Percentiles rank a stretch among this genome's conserved stretches.
phyloP scores from a whole-genome alignment of 2,113 vertebrate species.

The Haplotaxodon microlepis region DNA sequence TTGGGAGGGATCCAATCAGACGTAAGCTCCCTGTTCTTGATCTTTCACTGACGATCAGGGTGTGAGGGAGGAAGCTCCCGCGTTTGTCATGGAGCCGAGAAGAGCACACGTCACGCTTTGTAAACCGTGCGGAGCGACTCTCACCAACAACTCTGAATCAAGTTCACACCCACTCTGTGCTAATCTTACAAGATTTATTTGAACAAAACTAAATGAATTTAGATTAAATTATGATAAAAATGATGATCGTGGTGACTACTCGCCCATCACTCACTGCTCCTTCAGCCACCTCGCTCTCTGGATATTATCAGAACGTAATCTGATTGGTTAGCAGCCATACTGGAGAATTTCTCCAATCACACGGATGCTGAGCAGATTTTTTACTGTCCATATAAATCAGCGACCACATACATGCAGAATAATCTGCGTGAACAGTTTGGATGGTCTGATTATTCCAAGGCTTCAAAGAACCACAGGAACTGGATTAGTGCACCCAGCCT shows the following conservation, averaged over 20 bases:
- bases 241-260: background rate
- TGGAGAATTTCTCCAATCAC: background rate
- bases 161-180: rapidly evolving
- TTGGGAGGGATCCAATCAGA: background rate
- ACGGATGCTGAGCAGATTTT: background rate
- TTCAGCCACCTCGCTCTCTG: background rate
- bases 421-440: background rate
- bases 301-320: background rate
- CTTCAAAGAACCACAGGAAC: background rate
- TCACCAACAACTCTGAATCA: background rate
- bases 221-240: background rate
- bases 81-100: background rate
- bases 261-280: background rate
- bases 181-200: background rate
- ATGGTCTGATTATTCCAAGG: background rate
- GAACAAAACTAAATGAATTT: background rate
- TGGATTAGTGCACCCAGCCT: rapidly evolving
- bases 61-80: background rate
- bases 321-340: background rate
- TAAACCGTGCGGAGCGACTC: rapidly evolving
- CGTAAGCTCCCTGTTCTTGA: background rate
- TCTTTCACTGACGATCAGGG: background rate
- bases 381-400: background rate
- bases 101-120: background rate
- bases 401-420: background rate